Conservation (phyloP, 23 tunicate genomes). For the Halocynthia roretzi region DNA sequence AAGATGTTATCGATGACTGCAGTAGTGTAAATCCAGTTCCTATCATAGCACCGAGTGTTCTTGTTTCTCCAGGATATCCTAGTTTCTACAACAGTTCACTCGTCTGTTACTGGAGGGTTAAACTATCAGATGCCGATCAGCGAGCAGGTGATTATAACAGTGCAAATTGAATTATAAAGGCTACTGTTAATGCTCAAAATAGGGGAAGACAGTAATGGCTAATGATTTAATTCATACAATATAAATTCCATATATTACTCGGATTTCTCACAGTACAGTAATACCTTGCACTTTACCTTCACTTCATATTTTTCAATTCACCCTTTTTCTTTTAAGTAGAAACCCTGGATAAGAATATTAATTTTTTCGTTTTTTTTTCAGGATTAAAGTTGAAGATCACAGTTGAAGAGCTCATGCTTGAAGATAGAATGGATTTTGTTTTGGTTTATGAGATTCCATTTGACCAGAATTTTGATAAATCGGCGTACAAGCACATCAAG, state of each 20-base stretch:
- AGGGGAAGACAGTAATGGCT: no score
- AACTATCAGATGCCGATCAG: conserved; percentile 23
- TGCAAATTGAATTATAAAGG: no score
- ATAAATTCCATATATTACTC: no score
- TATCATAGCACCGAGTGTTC: conserved; percentile 27
- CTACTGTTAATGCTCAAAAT: no score
- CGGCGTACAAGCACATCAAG: neutral
- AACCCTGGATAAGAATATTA: no score
- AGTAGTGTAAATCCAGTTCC: neutral
- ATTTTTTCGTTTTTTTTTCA: neutral
- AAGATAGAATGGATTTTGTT: conserved; percentile 11
- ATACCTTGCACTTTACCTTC: no score
- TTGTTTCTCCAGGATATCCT: conserved; percentile 51
- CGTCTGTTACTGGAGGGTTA: conserved; percentile 39
- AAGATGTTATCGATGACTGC: neutral
- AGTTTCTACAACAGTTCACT: conserved; percentile 5
- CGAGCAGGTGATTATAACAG: no score
- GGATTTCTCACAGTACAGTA: no score
- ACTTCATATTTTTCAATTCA: no score
- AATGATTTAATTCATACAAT: no score
- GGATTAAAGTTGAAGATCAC: conserved; percentile 30
- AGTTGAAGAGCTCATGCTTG: conserved; percentile 20
- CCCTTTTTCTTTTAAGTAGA: no score
- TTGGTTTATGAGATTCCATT: conserved; percentile 5
- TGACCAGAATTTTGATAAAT: neutral